A percentile compares a stretch with the other conserved stretches of the same genome.
Evolutionary conservation across 2,888 invertebrate genomes (phyloP).

Genomic region (Meiosimyza decipiens): DNA sequence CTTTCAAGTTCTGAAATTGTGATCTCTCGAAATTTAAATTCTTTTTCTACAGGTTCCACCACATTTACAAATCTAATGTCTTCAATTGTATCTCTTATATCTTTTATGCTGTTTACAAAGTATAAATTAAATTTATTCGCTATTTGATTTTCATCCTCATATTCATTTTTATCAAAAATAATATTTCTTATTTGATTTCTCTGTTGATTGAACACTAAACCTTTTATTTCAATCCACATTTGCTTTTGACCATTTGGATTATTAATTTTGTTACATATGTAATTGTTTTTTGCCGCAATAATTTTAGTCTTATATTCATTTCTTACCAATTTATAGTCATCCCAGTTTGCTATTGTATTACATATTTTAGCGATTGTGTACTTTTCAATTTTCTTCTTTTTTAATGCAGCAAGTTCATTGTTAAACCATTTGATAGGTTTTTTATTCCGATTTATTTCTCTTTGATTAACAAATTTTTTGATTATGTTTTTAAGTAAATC

Average conservation of each 20-base stretch:
- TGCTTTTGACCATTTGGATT: not conserved
- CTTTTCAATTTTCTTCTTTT: conserved; percentile 4
- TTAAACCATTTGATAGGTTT: not conserved
- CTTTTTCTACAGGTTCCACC: not conserved
- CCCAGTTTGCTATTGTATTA: not conserved
- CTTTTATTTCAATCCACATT: not conserved
- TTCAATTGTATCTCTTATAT: conserved; percentile 17
- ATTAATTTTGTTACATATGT: conserved; percentile 15
- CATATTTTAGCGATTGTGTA: not conserved
- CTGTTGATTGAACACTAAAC: not conserved
- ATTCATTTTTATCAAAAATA: no score
- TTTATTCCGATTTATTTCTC: not conserved
- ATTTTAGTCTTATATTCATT: conserved; percentile 21
- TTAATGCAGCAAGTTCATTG: not conserved
- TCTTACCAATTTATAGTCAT: conserved; percentile 14
- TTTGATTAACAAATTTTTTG: not conserved
- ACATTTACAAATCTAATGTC: conserved; percentile 1
- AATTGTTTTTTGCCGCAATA: conserved; percentile 9
- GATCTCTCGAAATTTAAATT: not conserved
- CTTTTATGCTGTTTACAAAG: conserved; percentile 13
- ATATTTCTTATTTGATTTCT: conserved; percentile 20
- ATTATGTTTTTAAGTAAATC: not conserved
- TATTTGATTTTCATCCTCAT: no score
- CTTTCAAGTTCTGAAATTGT: not conserved
- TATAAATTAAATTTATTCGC: no score